A percentile compares a stretch with the other conserved stretches of the same genome.
These are phyloP conservation scores for Ruditapes philippinarum DNA, from an alignment of 1,140 invertebrate genomes.

Conservation along the genomic window DNA sequence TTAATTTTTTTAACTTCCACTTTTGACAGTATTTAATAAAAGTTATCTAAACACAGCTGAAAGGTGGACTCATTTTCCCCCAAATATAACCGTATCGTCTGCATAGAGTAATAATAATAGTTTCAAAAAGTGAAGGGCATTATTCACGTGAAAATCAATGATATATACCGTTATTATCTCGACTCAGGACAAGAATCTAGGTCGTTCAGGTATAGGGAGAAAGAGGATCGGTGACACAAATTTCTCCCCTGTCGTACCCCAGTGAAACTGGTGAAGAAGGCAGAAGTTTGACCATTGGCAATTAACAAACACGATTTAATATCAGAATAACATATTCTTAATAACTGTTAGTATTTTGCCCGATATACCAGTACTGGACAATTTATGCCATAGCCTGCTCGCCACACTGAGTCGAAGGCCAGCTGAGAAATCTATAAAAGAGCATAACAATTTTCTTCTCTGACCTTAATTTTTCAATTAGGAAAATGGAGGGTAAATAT, in stretches of 20 bases:
- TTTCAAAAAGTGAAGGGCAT: neutral
- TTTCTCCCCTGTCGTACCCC: constrained; percentile 13
- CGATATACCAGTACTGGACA: neutral
- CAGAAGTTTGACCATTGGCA: neutral
- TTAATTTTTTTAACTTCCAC: neutral
- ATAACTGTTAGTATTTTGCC: neutral
- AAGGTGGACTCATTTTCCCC: neutral
- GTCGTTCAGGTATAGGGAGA: constrained; percentile 19
- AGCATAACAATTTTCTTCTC: neutral
- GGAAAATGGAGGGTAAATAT: constrained; percentile 51
- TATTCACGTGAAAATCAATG: neutral
- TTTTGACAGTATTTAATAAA: too few species aligned
- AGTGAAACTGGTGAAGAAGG: neutral
- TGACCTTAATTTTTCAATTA: neutral
- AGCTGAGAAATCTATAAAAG: constrained; percentile 28
- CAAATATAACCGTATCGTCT: constrained; percentile 6
- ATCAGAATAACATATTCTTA: neutral
- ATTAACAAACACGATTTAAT: neutral
- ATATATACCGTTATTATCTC: neutral
- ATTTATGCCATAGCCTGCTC: constrained; percentile 7
- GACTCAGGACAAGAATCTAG: neutral
- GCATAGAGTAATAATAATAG: neutral
- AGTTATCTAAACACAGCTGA: neutral
- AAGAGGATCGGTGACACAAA: neutral
- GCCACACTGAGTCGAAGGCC: constrained; percentile 30